Evolutionary conservation across 2,888 invertebrate genomes (phyloP).

Genomic region (Caenorhabditis sp.): DNA sequence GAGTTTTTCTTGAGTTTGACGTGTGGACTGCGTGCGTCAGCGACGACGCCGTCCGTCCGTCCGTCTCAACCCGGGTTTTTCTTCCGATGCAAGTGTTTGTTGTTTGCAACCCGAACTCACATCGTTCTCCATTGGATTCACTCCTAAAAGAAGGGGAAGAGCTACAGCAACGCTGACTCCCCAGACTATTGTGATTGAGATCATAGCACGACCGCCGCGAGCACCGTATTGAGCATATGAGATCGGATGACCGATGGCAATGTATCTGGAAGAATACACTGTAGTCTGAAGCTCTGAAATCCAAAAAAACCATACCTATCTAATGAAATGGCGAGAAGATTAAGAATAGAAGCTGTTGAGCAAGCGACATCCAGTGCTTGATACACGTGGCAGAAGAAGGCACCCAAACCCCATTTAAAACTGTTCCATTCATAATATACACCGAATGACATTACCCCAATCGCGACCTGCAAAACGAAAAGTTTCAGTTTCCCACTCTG

Average conservation of each 20-base stretch:
- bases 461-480: slow-evolving; percentile 85
- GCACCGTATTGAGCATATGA: slow-evolving; percentile 78
- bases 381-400: slow-evolving; percentile 94
- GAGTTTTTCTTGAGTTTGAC: slow-evolving; percentile 45
- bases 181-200: slow-evolving; percentile 96
- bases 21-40: slow-evolving; percentile 40
- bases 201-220: slow-evolving; percentile 85
- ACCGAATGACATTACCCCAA: slow-evolving; percentile 98
- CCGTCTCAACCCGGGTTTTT: slow-evolving; percentile 13
- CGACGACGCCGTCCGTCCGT: slow-evolving; percentile 7
- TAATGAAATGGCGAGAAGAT: slow-evolving; percentile 96
- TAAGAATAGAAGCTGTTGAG: slow-evolving; percentile 97
- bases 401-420: slow-evolving; percentile 87
- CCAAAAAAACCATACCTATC: slow-evolving; percentile 87
- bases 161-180: slow-evolving; percentile 94
- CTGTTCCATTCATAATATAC: slow-evolving; percentile 89
- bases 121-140: slow-evolving; percentile 85
- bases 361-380: slow-evolving; percentile 97
- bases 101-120: too few relatives aligned
- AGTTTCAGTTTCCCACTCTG: background rate
- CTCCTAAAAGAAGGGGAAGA: slow-evolving; percentile 93
- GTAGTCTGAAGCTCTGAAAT: too few relatives aligned
- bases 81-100: slow-evolving; percentile 29
- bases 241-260: slow-evolving; percentile 77
- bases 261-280: slow-evolving; percentile 62